Evolutionary conservation across 2,113 vertebrate species (phyloP).

Genomic region (Serranochromis macrocephalus): DNA sequence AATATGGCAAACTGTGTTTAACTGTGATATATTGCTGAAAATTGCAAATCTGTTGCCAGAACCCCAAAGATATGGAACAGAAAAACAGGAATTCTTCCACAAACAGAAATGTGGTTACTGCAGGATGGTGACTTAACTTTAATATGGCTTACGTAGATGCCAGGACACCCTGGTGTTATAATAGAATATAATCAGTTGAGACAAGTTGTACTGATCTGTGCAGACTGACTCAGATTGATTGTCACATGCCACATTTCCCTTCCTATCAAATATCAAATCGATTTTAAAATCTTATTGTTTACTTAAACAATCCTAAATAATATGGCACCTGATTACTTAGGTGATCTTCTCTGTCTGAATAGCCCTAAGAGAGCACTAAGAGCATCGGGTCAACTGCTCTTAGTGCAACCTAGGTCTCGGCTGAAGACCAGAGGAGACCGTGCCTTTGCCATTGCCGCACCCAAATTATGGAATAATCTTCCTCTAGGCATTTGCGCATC

Average conservation of each 20-base stretch:
- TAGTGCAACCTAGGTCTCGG: background rate
- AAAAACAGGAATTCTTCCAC: background rate
- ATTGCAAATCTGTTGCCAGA: background rate
- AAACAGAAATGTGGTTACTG: background rate
- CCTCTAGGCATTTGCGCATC: background rate
- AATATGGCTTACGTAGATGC: background rate
- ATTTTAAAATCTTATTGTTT: background rate
- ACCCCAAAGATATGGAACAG: background rate
- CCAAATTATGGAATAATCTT: background rate
- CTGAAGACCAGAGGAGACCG: background rate
- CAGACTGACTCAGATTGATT: background rate
- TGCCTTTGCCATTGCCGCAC: background rate
- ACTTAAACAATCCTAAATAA: background rate
- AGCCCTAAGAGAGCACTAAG: background rate
- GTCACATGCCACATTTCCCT: background rate
- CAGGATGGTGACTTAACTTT: background rate
- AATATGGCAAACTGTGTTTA: background rate
- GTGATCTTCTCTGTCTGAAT: background rate
- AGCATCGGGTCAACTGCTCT: rapidly evolving
- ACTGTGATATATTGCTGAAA: background rate
- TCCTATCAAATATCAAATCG: background rate
- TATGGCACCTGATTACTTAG: background rate
- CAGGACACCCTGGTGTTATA: background rate
- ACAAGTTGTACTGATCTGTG: background rate
- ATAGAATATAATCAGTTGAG: background rate